These are phyloP conservation scores for Accipiter cooperii DNA, from an alignment of 2,113 vertebrate genomes.

Conservation along the genomic window DNA sequence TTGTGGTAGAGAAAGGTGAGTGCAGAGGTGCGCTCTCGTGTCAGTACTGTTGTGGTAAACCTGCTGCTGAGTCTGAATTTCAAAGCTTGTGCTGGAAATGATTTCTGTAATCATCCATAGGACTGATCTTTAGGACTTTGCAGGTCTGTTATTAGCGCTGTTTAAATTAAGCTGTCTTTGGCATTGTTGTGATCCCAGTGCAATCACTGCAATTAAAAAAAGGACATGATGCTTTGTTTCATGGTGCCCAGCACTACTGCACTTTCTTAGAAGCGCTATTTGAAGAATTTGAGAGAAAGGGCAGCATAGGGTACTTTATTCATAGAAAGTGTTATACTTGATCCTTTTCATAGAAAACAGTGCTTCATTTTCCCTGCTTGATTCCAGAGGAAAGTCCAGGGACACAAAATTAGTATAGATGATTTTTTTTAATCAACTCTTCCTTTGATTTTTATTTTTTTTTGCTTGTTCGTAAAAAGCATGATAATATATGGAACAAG, in stretches of 20 bases:
- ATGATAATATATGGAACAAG: not conserved
- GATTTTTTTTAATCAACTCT: not conserved
- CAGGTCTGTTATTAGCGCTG: not conserved
- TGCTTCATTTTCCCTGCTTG: not conserved
- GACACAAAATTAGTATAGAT: not conserved
- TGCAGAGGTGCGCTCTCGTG: not conserved
- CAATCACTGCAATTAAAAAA: not conserved
- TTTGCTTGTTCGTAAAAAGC: not conserved
- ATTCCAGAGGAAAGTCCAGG: not conserved
- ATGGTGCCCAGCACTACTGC: not conserved
- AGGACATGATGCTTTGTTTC: not conserved
- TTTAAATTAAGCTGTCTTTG: not conserved
- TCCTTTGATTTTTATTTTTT: not conserved
- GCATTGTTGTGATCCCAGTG: not conserved
- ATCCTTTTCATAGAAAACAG: not conserved
- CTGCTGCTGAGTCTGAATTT: not conserved
- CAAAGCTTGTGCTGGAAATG: not conserved
- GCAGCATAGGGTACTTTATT: not conserved
- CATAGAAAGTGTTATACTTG: not conserved
- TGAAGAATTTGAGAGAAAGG: not conserved
- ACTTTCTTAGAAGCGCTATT: not conserved
- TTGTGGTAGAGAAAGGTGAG: conserved; percentile 65
- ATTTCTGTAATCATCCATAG: not conserved
- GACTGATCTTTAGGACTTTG: not conserved
- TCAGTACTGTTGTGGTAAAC: not conserved